phyloP scores from a whole-genome alignment of 2,113 vertebrate species.

The Pseudois nayaur region DNA sequence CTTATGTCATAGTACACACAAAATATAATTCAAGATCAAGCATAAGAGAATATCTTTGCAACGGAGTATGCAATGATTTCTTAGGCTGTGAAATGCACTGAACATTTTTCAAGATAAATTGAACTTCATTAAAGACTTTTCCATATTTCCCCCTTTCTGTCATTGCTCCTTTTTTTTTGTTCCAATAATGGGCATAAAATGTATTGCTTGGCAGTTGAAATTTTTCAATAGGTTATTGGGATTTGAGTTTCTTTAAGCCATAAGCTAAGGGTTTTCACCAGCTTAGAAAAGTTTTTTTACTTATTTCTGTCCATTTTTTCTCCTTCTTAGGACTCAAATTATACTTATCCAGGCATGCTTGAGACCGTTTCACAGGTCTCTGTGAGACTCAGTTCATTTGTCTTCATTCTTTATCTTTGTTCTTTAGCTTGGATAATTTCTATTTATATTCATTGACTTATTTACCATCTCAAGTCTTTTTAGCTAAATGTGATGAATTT shows the following conservation, averaged over 20 bases:
- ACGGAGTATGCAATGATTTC: neutral
- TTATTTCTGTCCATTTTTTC: neutral
- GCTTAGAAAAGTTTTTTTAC: neutral
- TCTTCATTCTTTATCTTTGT: neutral
- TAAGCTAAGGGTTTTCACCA: neutral
- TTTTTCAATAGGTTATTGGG: neutral
- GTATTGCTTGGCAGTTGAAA: neutral
- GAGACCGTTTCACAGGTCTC: neutral
- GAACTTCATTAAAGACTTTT: neutral
- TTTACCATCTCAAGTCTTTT: neutral
- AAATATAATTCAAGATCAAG: neutral
- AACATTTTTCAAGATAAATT: neutral
- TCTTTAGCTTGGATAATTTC: neutral
- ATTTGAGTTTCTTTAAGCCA: neutral
- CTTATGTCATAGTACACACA: neutral
- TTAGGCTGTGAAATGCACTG: neutral
- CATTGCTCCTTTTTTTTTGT: neutral
- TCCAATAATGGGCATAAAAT: neutral
- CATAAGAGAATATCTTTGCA: neutral
- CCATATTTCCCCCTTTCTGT: neutral
- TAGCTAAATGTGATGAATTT: neutral
- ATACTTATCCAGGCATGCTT: neutral
- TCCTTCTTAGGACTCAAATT: neutral
- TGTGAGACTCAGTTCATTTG: neutral
- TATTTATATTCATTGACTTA: neutral